Conservation (phyloP, 2,113 vertebrate species). For the Caranx ignobilis region DNA sequence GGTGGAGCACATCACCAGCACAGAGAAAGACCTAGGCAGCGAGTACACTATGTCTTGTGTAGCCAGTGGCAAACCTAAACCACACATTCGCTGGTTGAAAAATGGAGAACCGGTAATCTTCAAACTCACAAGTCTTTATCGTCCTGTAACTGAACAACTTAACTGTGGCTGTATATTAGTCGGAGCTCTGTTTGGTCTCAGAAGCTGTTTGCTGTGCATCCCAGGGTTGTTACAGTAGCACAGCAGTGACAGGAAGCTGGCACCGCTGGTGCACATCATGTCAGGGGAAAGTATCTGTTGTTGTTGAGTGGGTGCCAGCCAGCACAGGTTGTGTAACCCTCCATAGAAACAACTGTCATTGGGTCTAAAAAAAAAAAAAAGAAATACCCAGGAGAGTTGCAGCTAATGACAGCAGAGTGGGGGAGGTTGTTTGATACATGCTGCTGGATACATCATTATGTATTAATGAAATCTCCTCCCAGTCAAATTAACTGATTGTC, state of each 20-base stretch:
- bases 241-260: slow-evolving; percentile 61
- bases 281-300: slow-evolving; percentile 57
- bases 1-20: slow-evolving; percentile 92
- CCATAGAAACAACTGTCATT: slow-evolving; percentile 58
- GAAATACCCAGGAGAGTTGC: slow-evolving; percentile 49
- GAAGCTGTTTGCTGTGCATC: slow-evolving; percentile 10
- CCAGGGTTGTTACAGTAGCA: slow-evolving; percentile 31
- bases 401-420: slow-evolving; percentile 45
- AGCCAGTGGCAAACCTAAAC: slow-evolving; percentile 91
- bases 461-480: slow-evolving; percentile 40
- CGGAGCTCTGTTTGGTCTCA: background rate
- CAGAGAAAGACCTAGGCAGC: slow-evolving; percentile 91
- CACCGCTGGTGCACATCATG: slow-evolving; percentile 39
- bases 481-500: slow-evolving; percentile 23
- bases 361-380: slow-evolving; percentile 3
- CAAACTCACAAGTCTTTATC: slow-evolving; percentile 9
- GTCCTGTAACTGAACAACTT: background rate
- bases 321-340: slow-evolving; percentile 46
- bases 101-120: slow-evolving; percentile 88
- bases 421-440: slow-evolving; percentile 40
- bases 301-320: slow-evolving; percentile 63
- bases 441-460: slow-evolving; percentile 38
- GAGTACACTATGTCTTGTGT: slow-evolving; percentile 92
- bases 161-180: slow-evolving; percentile 4
- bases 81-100: slow-evolving; percentile 92